phyloP scores from a whole-genome alignment of 2,797 vertebrate species.

The Rhabdomys pumilio region DNA sequence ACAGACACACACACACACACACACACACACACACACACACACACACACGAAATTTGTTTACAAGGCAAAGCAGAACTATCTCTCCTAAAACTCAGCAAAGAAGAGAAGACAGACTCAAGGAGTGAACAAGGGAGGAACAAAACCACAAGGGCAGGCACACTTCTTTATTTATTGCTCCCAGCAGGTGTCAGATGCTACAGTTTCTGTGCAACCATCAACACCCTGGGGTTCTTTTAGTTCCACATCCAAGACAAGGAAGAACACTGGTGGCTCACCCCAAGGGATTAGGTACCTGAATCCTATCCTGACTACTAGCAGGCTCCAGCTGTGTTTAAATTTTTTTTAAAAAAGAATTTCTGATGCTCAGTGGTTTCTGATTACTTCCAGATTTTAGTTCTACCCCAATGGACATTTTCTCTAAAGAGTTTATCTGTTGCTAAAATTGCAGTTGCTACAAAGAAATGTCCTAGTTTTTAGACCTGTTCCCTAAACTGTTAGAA shows the following conservation, averaged over 20 bases:
- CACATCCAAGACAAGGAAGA: conserved; percentile 90
- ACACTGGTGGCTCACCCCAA: conserved; percentile 93
- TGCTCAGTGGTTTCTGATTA: conserved; percentile 98
- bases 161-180: conserved; percentile 97
- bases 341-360: conserved; percentile 95
- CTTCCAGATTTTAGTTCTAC: conserved; percentile 99
- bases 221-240: conserved; percentile 94
- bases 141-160: conserved; percentile 92
- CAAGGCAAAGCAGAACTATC: conserved; percentile 83
- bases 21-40: conserved; percentile 75
- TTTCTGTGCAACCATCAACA: conserved; percentile 95
- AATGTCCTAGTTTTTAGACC: conserved; percentile 87
- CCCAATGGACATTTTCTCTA: conserved; percentile 94
- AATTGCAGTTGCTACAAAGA: conserved; percentile 90
- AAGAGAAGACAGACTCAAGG: conserved; percentile 79
- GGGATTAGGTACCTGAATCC: conserved; percentile 98
- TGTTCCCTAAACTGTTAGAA: conserved; percentile 83
- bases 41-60: conserved; percentile 85
- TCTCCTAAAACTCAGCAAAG: conserved; percentile 46
- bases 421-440: conserved; percentile 94
- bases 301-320: conserved; percentile 95
- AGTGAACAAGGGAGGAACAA: conserved; percentile 88
- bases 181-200: conserved; percentile 94
- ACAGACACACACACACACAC: conserved; percentile 76
- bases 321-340: conserved; percentile 95